Percentiles rank a stretch among this genome's conserved stretches.
Conservation (phyloP, 2,797 vertebrate species). For the Onychomys arenicola region DNA sequence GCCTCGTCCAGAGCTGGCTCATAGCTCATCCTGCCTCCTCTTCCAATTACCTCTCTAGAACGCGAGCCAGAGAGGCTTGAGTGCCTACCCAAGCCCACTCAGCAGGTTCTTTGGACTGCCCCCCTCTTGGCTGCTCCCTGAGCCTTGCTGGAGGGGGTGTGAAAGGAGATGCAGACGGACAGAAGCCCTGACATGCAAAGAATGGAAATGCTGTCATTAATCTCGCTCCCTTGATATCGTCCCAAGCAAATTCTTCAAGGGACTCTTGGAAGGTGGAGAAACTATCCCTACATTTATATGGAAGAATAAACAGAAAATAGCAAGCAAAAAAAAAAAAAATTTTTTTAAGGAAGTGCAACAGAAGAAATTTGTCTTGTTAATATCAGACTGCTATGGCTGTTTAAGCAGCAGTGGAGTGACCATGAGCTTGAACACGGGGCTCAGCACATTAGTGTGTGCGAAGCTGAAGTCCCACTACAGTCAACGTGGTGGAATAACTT, state of each 20-base stretch:
- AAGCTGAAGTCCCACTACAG: not conserved
- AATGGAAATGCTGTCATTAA: not conserved
- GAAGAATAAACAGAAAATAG: slow-evolving; percentile 34
- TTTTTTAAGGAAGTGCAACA: not conserved
- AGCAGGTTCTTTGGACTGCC: not conserved
- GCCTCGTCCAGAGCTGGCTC: slow-evolving; percentile 67
- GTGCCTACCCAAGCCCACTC: slow-evolving; percentile 63
- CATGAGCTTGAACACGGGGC: not conserved
- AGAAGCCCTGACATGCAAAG: not conserved
- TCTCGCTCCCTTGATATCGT: not conserved
- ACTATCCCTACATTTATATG: not conserved
- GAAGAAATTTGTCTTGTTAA: not conserved
- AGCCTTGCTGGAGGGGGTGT: not conserved
- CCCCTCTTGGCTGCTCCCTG: not conserved
- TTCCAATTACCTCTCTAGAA: slow-evolving; percentile 55
- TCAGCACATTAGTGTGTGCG: too few species aligned
- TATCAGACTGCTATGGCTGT: not conserved
- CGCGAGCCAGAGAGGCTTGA: not conserved
- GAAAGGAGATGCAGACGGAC: not conserved
- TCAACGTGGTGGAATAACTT: not conserved
- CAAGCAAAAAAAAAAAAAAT: not conserved
- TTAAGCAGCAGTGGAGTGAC: not conserved
- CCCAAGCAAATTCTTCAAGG: not conserved
- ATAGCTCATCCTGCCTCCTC: slow-evolving; percentile 40
- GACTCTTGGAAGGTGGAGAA: slow-evolving; percentile 1